Conservation (phyloP, 2,888 invertebrate genomes). For the Muschampia staudingeri region DNA sequence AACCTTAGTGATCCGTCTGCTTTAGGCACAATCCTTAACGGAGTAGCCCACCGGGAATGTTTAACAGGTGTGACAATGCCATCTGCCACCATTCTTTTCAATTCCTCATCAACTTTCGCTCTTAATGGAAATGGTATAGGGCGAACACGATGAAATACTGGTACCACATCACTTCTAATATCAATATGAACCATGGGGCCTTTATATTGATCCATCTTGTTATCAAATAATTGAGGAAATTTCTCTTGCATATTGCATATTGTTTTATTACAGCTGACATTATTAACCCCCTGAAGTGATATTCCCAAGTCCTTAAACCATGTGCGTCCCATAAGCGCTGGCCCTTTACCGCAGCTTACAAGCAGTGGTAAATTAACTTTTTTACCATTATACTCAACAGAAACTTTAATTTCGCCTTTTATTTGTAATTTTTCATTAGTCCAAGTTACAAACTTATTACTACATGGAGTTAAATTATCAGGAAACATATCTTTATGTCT, state of each 20-base stretch:
- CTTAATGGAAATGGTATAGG: constrained; percentile 17
- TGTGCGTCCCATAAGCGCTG: constrained; percentile 14
- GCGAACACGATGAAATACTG: constrained; percentile 8
- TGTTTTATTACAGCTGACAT: not conserved
- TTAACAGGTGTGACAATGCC: constrained; percentile 18
- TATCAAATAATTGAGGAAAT: constrained; percentile 20
- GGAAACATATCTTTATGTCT: constrained; percentile 10
- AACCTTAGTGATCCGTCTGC: constrained; percentile 5
- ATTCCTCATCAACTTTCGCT: not conserved
- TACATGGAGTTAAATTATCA: not conserved
- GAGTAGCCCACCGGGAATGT: constrained; percentile 14
- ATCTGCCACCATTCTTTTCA: not conserved
- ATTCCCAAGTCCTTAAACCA: constrained; percentile 20
- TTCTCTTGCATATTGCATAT: not conserved
- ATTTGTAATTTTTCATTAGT: constrained; percentile 32
- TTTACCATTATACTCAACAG: constrained; percentile 6
- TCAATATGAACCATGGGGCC: constrained; percentile 18
- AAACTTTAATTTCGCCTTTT: constrained; percentile 22
- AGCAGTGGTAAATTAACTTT: constrained; percentile 8
- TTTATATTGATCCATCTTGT: not conserved
- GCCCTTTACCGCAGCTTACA: constrained; percentile 29
- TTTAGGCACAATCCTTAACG: constrained; percentile 8
- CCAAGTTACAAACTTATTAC: constrained; percentile 17
- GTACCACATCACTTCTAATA: not conserved
- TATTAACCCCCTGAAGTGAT: not conserved